Base-by-base conservation (phyloP, 2,888 invertebrate species). In the Stegana nigrithorax region DNA sequence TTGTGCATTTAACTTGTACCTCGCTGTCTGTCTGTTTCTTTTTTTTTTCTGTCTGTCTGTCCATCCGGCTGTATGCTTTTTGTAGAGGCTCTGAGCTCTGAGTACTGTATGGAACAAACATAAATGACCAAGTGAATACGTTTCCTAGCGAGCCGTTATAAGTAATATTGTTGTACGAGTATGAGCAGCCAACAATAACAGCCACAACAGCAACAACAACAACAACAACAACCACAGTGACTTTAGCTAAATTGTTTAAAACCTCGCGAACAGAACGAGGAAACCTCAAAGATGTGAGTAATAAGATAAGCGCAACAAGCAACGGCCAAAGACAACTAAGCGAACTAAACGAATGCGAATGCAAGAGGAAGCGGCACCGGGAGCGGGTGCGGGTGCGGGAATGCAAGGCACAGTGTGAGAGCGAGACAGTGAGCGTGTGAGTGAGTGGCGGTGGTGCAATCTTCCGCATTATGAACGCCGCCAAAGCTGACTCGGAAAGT, bases 381-480 rank as follows among this genome's bases (percentile, higher is more conserved):
- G 2, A n/a, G 32, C n/a, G 32, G 32, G 2, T 8, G 32, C n/a
- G 32, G 60, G 21, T 50, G 62, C 71, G n/a, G n/a, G n/a, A n/a
- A n/a, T n/a, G n/a, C n/a, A n/a, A n/a, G n/a, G n/a, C n/a, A n/a
- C n/a, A n/a, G n/a, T n/a, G n/a, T n/a, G n/a, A n/a, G n/a, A n/a
- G n/a, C n/a, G n/a, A n/a, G n/a, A n/a, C n/a, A n/a, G n/a, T n/a
- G n/a, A n/a, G n/a, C n/a, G n/a, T n/a, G n/a, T n/a, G n/a, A n/a
- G n/a, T n/a, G n/a, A 71, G 71, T 69, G 72, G 69, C 67, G 75
- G 68, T 72, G 71, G 76, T 78, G 76, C 75, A 80, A 76, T 76
- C 75, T 76, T 76, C 75, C 75, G 75, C 75, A 80, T 76, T 76
- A 78, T 76, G 75, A 76, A 77, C 78, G 68, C n/a, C 51, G 42